A percentile compares a stretch with the other conserved stretches of the same genome.
Evolutionary conservation across 2,888 invertebrate genomes (phyloP).

Genomic region (Dermolepida albohirtum): DNA sequence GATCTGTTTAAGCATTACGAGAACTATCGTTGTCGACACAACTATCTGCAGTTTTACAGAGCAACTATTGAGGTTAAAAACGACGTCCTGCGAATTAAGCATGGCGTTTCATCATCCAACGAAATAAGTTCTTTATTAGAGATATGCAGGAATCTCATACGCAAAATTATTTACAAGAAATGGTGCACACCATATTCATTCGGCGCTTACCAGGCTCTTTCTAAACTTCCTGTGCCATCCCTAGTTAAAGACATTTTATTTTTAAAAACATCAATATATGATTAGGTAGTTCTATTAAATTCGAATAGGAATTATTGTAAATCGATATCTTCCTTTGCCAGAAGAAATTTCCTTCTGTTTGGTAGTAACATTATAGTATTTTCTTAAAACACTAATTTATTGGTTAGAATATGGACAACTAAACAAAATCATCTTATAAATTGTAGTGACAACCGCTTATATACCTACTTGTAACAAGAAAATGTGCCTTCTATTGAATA

Average conservation of each 20-base stretch:
- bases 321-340: too few species aligned
- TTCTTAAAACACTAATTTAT: too few species aligned
- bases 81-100: constrained; percentile 11
- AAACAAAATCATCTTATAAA: too few species aligned
- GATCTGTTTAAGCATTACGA: constrained; percentile 3
- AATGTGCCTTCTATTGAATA: too few species aligned
- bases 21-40: background rate
- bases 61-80: background rate
- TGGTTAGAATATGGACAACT: too few species aligned
- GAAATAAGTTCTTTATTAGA: constrained; percentile 50
- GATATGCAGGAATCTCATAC: constrained; percentile 51
- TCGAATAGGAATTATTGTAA: too few species aligned
- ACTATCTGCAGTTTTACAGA: constrained; percentile 14
- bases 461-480: too few species aligned
- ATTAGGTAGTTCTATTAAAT: too few species aligned
- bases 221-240: constrained; percentile 48
- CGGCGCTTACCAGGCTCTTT: constrained; percentile 50
- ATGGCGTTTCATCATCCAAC: constrained; percentile 27
- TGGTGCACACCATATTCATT: constrained; percentile 47
- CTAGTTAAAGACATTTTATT: constrained; percentile 52
- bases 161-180: constrained; percentile 48
- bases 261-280: constrained; percentile 52
- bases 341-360: too few species aligned
- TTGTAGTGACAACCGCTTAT: too few species aligned
- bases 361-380: too few species aligned